Evolutionary conservation across 2,113 vertebrate genomes (phyloP), one percentile per base, ranked within the genome.

Genomic region (Bostrychus sinensis): DNA sequence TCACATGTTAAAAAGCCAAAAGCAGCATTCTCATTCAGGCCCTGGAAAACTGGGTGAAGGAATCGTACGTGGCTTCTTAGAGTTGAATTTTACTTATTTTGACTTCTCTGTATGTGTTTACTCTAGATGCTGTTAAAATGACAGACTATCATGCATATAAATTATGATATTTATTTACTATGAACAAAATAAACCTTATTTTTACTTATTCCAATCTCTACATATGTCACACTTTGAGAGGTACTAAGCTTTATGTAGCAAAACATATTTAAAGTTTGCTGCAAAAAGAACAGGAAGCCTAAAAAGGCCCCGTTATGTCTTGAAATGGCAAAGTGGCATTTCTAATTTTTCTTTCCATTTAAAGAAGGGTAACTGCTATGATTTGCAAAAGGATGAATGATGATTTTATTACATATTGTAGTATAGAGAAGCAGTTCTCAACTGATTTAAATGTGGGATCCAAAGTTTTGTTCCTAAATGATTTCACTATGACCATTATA

Each of bases 1-100:
- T 87, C 74, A 72, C 45, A 80, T 30, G 60, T 76, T 70, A 38
- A 75, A 59, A 14, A 1, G 19, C 66, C 61, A 60, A 71, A 65
- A 64, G 76, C 67, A 19, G 30, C 34, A 51, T 59, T 79, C 79
- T 75, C 22, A 65, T 54, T 41, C 45, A 41, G 75, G 56, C 66
- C 74, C 63, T 25, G 17, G 28, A 73, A 77, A 66, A 62, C 75
- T 56, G 48, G 62, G 73, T 56, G 64, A 77, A 57, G 28, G 25
- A 43, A 23, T 45, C 9, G 30, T 32, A 55, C 41, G 19, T 34
- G 56, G 36, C 45, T 56, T 68, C 43, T 65, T 41, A 55, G 54
- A 61, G 22, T 41, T 37, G 16, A 38, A 57, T 62, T 56, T 11
- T 66, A 63, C 37, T 28, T 38, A 59, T 34, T 75, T 66, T 77